A percentile compares a stretch with the other conserved stretches of the same genome.
These are phyloP conservation scores for Monopterus albus DNA, from an alignment of 2,113 vertebrate species.

Conservation along the genomic window DNA sequence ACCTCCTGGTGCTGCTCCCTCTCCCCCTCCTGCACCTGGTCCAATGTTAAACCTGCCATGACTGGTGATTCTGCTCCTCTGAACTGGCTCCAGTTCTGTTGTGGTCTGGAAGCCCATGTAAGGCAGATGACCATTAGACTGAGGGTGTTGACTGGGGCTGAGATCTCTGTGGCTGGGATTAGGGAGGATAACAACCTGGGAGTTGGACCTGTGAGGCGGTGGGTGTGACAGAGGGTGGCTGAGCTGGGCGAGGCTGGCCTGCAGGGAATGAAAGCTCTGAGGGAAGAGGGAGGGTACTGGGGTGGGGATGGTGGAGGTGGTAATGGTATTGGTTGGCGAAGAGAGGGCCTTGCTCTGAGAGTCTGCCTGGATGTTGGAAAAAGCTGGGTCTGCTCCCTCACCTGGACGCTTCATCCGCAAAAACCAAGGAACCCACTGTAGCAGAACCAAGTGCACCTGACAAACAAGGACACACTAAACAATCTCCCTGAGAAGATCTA, in stretches of 20 bases:
- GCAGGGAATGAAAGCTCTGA: slow-evolving; percentile 71
- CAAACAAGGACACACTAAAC: neutral
- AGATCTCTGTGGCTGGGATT: slow-evolving; percentile 54
- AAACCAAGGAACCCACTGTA: slow-evolving; percentile 87
- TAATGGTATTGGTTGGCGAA: slow-evolving; percentile 67
- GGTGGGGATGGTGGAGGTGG: slow-evolving; percentile 70
- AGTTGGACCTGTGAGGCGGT: slow-evolving; percentile 16
- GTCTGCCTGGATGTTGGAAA: slow-evolving; percentile 68
- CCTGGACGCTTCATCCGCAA: slow-evolving; percentile 84
- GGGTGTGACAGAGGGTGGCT: slow-evolving; percentile 59
- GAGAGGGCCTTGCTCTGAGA: slow-evolving; percentile 72
- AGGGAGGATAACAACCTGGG: slow-evolving; percentile 46
- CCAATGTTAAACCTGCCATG: slow-evolving; percentile 51
- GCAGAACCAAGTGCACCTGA: slow-evolving; percentile 82
- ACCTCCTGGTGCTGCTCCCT: slow-evolving; percentile 30
- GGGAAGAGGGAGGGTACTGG: slow-evolving; percentile 65
- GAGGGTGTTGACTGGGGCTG: slow-evolving; percentile 57
- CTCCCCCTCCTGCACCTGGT: slow-evolving; percentile 47
- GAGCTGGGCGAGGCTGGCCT: slow-evolving; percentile 68
- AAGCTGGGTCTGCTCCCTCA: slow-evolving; percentile 67
- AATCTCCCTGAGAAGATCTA: too few species aligned
- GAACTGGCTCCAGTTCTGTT: slow-evolving; percentile 66
- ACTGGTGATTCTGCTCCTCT: slow-evolving; percentile 56
- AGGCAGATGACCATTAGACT: slow-evolving; percentile 80
- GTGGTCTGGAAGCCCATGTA: slow-evolving; percentile 81